Evolutionary conservation across 92 coral and sea anemone species (phyloP).

Genomic region (Epizoanthus rinbou): DNA sequence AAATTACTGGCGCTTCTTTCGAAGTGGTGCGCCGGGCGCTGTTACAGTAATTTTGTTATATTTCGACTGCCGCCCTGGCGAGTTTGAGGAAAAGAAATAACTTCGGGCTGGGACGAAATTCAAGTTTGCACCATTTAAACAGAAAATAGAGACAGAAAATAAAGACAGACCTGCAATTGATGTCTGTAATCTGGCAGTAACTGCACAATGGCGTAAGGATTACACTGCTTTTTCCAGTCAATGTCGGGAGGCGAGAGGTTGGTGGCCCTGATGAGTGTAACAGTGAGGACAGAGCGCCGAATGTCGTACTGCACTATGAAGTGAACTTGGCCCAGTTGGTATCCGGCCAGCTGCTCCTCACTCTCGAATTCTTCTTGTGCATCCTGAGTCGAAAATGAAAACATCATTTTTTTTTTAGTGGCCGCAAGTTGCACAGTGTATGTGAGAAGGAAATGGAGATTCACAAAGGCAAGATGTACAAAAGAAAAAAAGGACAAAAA

Average conservation of each 20-base stretch:
- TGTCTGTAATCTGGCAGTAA: slow-evolving; percentile 90
- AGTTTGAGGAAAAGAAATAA: too few species aligned
- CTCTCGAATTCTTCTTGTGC: slow-evolving; percentile 52
- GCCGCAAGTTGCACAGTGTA: neutral
- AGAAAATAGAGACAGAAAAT: neutral
- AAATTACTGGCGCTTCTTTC: too few species aligned
- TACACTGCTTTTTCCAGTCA: slow-evolving; percentile 77
- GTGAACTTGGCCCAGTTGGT: slow-evolving; percentile 81
- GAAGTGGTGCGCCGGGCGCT: too few species aligned
- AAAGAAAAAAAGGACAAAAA: neutral
- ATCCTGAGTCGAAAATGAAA: slow-evolving; percentile 27
- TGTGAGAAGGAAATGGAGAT: neutral
- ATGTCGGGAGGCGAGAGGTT: slow-evolving; percentile 61
- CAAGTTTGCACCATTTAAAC: too few species aligned
- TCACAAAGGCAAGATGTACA: neutral
- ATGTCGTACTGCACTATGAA: slow-evolving; percentile 73
- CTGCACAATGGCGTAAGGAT: slow-evolving; percentile 82
- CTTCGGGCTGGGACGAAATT: too few species aligned
- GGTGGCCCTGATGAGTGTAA: slow-evolving; percentile 69
- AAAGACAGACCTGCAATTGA: slow-evolving; percentile 66
- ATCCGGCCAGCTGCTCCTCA: slow-evolving; percentile 20
- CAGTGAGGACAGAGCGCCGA: slow-evolving; percentile 69
- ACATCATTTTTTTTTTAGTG: neutral
- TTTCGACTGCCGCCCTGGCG: too few species aligned
- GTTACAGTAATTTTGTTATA: too few species aligned